phyloP scores from a whole-genome alignment of 2,797 vertebrate genomes.

The Perodicticus potto region DNA sequence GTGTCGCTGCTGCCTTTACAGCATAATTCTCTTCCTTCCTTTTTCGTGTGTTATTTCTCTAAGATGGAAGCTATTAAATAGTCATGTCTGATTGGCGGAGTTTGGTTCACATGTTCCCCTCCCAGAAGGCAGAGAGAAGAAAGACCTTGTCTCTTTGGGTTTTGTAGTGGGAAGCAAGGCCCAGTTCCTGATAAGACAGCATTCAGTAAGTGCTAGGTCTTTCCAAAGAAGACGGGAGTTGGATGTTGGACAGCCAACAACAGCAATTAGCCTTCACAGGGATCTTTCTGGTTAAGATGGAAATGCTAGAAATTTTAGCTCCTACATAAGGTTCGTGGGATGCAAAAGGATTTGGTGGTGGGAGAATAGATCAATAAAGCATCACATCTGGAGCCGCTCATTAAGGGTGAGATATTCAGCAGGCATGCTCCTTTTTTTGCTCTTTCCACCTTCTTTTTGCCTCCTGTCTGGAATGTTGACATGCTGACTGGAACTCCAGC shows the following conservation, averaged over 20 bases:
- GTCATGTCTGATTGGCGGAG: neutral
- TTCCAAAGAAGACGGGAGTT: neutral
- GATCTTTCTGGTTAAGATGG: neutral
- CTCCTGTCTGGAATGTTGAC: neutral
- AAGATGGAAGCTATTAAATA: neutral
- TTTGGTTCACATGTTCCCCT: neutral
- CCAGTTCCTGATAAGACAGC: neutral
- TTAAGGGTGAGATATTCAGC: neutral
- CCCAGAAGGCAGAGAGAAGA: neutral
- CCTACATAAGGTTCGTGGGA: neutral
- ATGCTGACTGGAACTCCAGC: neutral
- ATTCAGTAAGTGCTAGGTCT: accelerated
- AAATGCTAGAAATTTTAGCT: neutral
- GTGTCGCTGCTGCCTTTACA: neutral
- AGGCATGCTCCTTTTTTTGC: neutral
- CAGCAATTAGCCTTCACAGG: neutral
- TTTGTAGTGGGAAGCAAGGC: neutral
- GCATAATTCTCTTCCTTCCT: neutral
- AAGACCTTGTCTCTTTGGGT: neutral
- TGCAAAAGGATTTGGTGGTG: neutral
- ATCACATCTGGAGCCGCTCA: neutral
- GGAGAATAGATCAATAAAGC: neutral
- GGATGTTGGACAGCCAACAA: neutral
- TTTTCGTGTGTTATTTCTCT: neutral
- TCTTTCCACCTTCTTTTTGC: neutral